Evolutionary conservation across 2,888 invertebrate genomes (phyloP), one percentile per base, ranked within the genome.

Genomic region (Allacma fusca): DNA sequence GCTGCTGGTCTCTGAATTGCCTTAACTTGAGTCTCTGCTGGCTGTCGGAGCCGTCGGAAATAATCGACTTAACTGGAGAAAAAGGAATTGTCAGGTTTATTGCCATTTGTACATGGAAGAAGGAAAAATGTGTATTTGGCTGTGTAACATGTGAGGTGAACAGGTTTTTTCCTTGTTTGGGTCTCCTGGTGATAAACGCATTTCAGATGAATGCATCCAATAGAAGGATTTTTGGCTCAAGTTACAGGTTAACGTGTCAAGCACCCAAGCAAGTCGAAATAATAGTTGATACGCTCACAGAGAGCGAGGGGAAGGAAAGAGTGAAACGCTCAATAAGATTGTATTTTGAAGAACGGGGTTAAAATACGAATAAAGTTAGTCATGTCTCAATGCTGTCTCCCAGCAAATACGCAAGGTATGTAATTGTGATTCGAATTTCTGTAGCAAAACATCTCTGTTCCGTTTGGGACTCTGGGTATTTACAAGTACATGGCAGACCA

Each of bases 161-260:
- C 5, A 12, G 16, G 50, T 50, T 50, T 50, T 50, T 50, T 50
- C 50, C 50, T 50, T 50, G 50, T 50, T 50, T 50, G 16, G 50
- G 50, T 16, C 2, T 50, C 50, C 50, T 16, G 19, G 9, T 50
- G 50, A 50, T 16, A 50, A 65, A 28, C 29, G 65, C 65, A 26
- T 65, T 65, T 65, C 28, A 65, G 19, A 65, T 24, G 65, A 65
- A 26, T 65, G 65, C 65, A 26, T 65, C 65, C 12, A 65, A 65
- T 1, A 19, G 65, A 65, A 28, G 13, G 1, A 65, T 26, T 50
- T 50, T 50, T 50, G 50, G 50, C 50, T 50, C 50, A 50, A 50
- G 50, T 50, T 50, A 16, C 50, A 50, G 50, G 50, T 50, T 50
- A 50, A 50, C 50, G 50, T 50, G 50, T 50, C 50, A 50, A 50